Evolutionary conservation across 2,888 invertebrate genomes (phyloP), one percentile per base, ranked within the genome.

Genomic region (Hydraecia micacea): DNA sequence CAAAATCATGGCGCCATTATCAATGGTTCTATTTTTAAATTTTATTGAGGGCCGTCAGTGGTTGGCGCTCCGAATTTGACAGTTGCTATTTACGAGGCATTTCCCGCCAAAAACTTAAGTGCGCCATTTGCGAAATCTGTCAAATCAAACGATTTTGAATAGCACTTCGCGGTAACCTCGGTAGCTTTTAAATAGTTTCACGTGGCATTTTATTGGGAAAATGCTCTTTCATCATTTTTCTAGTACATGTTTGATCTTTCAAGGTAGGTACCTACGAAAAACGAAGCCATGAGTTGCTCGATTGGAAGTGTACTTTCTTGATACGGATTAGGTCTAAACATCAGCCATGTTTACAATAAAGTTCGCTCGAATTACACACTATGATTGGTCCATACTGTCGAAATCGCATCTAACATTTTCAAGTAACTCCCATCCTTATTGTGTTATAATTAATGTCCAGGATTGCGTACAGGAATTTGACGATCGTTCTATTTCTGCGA

Each of bases 401-500:
- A 79, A 87, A 78, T 67, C 66, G 39, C 65, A 68, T 49, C 70
- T 36, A 69, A 36, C 32, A 69, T 65, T 49, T 69, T 42, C 73
- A 75, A 69, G 67, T 58, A 65, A 87, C 79, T 76, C 73, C 67
- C 79, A 88, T 80, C 76, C 74, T 83, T 83, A 86, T 71, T 69
- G 42, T 74, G 65, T 83, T 80, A 70, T 78, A 79, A 85, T 85
- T 84, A 81, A 81, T 85, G 72, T 79, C 76, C 65, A 86, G 84
- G 82, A 84, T 88, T 85, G 83, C 80, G 80, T 83, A 76, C 76
- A 73, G 70, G 80, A 84, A 87, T 88, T 85, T 84, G 77, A 87
- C 82, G 87, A 78, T 82, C 85, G 73, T 88, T 88, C 88, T 88
- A 88, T 87, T 88, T 88, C 85, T 87, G 87, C 68, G 70, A 70